phyloP scores from a whole-genome alignment of 2,888 invertebrate genomes.

The Sarcophaga caerulescens region DNA sequence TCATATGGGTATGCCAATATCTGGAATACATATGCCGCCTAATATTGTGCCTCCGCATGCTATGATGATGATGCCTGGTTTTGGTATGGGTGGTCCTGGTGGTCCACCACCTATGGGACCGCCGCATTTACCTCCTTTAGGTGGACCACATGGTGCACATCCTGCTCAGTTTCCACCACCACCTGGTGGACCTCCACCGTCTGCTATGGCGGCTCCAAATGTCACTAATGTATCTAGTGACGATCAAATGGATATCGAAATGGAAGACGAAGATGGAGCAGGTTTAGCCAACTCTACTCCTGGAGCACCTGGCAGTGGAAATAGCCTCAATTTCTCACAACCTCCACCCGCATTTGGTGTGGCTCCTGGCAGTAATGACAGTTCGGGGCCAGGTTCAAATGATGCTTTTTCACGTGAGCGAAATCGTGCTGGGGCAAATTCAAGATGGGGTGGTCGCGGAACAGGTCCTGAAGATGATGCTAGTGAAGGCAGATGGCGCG shows the following conservation, averaged over 20 bases:
- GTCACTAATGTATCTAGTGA: constrained; percentile 81
- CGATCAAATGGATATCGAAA: constrained; percentile 91
- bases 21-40: constrained; percentile 75
- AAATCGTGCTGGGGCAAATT: constrained; percentile 70
- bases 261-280: constrained; percentile 83
- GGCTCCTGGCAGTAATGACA: constrained; percentile 57
- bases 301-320: constrained; percentile 67
- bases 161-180: constrained; percentile 76
- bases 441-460: constrained; percentile 79
- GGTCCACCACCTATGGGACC: constrained; percentile 70
- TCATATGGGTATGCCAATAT: constrained; percentile 68
- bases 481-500: constrained; percentile 72
- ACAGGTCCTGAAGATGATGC: constrained; percentile 81
- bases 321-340: constrained; percentile 80
- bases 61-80: constrained; percentile 77
- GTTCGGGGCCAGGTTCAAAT: constrained; percentile 67
- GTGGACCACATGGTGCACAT: constrained; percentile 77
- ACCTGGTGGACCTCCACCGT: constrained; percentile 59
- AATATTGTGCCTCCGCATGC: constrained; percentile 79
- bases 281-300: constrained; percentile 50
- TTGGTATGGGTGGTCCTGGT: constrained; percentile 76
- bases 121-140: constrained; percentile 71
- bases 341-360: constrained; percentile 78
- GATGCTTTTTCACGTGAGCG: constrained; percentile 76
- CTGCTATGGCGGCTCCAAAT: constrained; percentile 71